A percentile compares a stretch with the other conserved stretches of the same genome.
Evolutionary conservation across 2,888 invertebrate genomes (phyloP).

Genomic region (Creontiades dilutus): DNA sequence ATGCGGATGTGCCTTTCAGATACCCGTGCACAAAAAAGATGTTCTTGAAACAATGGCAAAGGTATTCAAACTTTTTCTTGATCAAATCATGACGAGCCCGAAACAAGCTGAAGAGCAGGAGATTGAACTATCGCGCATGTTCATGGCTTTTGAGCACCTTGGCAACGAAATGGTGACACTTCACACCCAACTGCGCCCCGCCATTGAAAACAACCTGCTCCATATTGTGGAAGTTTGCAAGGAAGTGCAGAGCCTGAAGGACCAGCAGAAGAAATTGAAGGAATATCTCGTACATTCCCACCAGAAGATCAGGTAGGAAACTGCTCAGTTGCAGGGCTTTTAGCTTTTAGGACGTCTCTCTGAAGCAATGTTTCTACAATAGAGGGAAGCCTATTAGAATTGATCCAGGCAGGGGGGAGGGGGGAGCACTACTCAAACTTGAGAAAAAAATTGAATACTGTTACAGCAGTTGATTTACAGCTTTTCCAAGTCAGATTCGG

Average conservation of each 20-base stretch:
- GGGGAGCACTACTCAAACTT: too few relatives aligned
- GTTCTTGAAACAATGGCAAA: constrained; percentile 41
- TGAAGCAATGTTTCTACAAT: too few relatives aligned
- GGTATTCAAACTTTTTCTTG: constrained; percentile 50
- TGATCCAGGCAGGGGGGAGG: too few relatives aligned
- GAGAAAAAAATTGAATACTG: too few relatives aligned
- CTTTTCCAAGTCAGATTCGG: too few relatives aligned
- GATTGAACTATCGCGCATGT: constrained; percentile 60
- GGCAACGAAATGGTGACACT: constrained; percentile 53
- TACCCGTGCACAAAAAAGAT: constrained; percentile 52
- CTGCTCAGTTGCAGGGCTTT: too few relatives aligned
- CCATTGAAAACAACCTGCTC: constrained; percentile 44
- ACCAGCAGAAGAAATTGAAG: constrained; percentile 51
- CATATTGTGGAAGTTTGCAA: constrained; percentile 35
- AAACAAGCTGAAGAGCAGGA: constrained; percentile 53
- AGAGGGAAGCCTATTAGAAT: too few relatives aligned
- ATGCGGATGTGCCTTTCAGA: neutral
- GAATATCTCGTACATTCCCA: constrained; percentile 59
- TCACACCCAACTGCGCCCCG: constrained; percentile 47
- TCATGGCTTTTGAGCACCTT: constrained; percentile 49
- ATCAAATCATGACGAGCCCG: constrained; percentile 49
- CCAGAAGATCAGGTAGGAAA: constrained; percentile 26
- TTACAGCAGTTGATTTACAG: too few relatives aligned
- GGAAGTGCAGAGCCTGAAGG: constrained; percentile 56
- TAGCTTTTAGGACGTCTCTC: too few relatives aligned